Percentiles rank a stretch among this genome's conserved stretches.
Evolutionary conservation across 2,113 vertebrate species (phyloP).

Genomic region (Paraplagusia blochii): DNA sequence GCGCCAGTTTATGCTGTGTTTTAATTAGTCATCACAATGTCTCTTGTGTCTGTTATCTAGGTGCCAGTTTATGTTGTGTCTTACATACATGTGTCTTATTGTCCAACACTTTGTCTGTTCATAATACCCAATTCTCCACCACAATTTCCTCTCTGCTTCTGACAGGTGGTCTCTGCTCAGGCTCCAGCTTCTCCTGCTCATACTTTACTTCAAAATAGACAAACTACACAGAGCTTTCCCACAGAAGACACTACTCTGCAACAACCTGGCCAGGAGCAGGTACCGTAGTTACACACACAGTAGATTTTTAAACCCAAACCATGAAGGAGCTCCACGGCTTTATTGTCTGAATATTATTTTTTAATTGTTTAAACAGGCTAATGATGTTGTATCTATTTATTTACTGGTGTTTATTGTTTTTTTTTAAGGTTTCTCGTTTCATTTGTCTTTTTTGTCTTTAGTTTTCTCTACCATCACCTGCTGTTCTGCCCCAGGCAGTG

Average conservation of each 20-base stretch:
- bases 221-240: conserved; percentile 52
- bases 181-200: conserved; percentile 59
- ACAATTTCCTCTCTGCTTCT: conserved; percentile 18
- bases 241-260: conserved; percentile 43
- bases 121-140: no score
- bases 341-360: no score
- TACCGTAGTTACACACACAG: conserved; percentile 22
- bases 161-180: conserved; percentile 56
- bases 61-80: no score
- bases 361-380: no score
- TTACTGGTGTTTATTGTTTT: background rate
- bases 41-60: no score
- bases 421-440: conserved; percentile 26
- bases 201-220: conserved; percentile 43
- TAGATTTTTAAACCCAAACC: no score
- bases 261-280: conserved; percentile 56
- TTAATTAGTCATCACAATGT: no score
- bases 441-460: conserved; percentile 65
- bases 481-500: conserved; percentile 65
- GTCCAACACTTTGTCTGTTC: no score
- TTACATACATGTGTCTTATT: no score
- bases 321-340: no score
- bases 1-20: no score
- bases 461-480: conserved; percentile 64
- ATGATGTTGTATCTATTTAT: background rate